Evolutionary conservation across 2,797 vertebrate species (phyloP).

Genomic region (Halcyon smyrnensis): DNA sequence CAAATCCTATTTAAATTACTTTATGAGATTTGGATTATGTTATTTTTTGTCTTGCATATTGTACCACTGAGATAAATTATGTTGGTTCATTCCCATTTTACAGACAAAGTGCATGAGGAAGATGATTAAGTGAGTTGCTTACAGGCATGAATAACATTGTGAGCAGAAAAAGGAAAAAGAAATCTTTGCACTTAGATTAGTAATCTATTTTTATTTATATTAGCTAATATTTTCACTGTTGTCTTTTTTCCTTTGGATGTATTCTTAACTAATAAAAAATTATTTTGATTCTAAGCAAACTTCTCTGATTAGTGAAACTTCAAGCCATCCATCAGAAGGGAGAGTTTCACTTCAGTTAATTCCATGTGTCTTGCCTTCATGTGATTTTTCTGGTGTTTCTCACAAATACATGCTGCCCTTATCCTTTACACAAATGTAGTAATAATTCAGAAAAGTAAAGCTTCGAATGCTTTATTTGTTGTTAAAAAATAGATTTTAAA

Average conservation of each 20-base stretch:
- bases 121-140: conserved; percentile 50
- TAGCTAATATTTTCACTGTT: neutral
- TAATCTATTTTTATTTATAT: conserved; percentile 32
- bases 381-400: conserved; percentile 37
- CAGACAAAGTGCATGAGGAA: neutral
- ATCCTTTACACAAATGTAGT: conserved; percentile 7
- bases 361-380: neutral
- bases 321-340: neutral
- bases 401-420: conserved; percentile 8
- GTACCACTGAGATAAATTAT: conserved; percentile 46
- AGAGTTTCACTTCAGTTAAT: conserved; percentile 13
- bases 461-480: conserved; percentile 1
- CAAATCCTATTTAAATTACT: conserved; percentile 77
- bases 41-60: conserved; percentile 68
- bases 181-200: conserved; percentile 16
- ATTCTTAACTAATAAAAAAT: neutral
- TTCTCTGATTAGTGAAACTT: neutral
- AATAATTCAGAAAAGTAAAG: conserved; percentile 17
- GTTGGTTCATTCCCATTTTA: conserved; percentile 43
- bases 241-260: neutral
- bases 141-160: conserved; percentile 44
- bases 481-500: neutral
- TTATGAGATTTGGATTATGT: conserved; percentile 67
- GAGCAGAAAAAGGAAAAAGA: neutral
- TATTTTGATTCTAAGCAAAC: neutral